These are phyloP conservation scores for Malurus melanocephalus DNA, from an alignment of 2,113 vertebrate species.

Conservation along the genomic window DNA sequence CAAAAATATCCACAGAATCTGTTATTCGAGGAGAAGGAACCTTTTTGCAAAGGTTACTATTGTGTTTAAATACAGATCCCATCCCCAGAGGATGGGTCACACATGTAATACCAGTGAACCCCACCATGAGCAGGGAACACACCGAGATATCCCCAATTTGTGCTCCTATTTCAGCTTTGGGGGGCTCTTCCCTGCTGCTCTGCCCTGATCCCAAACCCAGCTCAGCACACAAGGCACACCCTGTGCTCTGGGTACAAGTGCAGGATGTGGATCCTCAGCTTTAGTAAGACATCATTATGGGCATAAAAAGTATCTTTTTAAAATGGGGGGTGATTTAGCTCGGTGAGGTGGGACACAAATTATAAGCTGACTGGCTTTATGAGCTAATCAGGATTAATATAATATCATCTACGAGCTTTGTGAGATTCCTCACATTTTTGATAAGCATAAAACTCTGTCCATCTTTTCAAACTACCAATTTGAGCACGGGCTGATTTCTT, in stretches of 20 bases:
- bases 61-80: background rate
- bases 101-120: background rate
- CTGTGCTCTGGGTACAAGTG: background rate
- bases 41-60: background rate
- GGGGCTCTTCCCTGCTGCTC: background rate
- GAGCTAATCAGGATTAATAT: constrained; percentile 35
- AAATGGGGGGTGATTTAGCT: constrained; percentile 7
- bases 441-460: background rate
- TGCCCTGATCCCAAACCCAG: background rate
- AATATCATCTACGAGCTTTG: background rate
- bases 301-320: background rate
- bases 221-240: background rate
- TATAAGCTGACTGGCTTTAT: constrained; percentile 5
- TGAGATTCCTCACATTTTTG: background rate
- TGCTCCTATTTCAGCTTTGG: background rate
- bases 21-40: background rate
- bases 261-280: background rate
- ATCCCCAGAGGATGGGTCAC: background rate
- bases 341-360: constrained; percentile 8
- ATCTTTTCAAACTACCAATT: background rate
- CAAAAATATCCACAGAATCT: background rate
- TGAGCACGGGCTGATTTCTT: background rate
- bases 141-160: background rate
- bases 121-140: rapidly evolving
- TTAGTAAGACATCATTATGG: background rate